These are phyloP conservation scores for Nibea coibor DNA, from an alignment of 2,113 vertebrate genomes.

Conservation along the genomic window DNA sequence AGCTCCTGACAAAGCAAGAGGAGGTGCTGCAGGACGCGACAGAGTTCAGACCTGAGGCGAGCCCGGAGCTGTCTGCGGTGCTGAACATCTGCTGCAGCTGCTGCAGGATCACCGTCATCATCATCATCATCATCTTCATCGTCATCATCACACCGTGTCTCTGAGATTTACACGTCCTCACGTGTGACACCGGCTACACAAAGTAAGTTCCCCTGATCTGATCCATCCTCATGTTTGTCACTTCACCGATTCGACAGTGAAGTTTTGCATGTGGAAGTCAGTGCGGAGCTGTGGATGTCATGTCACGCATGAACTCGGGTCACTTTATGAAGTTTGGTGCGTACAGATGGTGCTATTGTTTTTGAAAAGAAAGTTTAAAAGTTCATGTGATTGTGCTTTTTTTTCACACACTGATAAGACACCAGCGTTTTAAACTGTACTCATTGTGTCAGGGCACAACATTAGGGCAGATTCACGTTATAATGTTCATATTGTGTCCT, in stretches of 20 bases:
- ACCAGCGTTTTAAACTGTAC: not conserved
- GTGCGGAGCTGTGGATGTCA: not conserved
- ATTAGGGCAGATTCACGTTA: not conserved
- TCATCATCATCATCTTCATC: not conserved
- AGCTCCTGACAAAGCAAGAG: conserved; percentile 41
- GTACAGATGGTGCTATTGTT: no score
- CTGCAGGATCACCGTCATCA: conserved; percentile 9
- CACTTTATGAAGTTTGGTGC: conserved; percentile 4
- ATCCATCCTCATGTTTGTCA: not conserved
- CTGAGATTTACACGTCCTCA: not conserved
- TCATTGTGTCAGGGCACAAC: not conserved
- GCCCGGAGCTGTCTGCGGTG: conserved; percentile 56
- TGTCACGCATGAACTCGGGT: no score
- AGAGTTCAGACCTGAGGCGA: conserved; percentile 47
- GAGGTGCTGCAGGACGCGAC: conserved; percentile 26
- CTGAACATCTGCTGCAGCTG: conserved; percentile 51
- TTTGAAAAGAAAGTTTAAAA: no score
- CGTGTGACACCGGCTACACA: conserved; percentile 16
- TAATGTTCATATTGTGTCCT: not conserved
- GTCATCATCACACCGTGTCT: not conserved
- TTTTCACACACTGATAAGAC: not conserved
- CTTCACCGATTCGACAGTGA: not conserved
- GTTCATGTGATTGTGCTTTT: not conserved
- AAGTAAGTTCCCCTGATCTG: conserved; percentile 47
- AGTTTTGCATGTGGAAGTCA: not conserved